Evolutionary conservation across 2,797 vertebrate species (phyloP), one percentile per base, ranked within the genome.

Genomic region (Pseudochaenichthys georgianus): DNA sequence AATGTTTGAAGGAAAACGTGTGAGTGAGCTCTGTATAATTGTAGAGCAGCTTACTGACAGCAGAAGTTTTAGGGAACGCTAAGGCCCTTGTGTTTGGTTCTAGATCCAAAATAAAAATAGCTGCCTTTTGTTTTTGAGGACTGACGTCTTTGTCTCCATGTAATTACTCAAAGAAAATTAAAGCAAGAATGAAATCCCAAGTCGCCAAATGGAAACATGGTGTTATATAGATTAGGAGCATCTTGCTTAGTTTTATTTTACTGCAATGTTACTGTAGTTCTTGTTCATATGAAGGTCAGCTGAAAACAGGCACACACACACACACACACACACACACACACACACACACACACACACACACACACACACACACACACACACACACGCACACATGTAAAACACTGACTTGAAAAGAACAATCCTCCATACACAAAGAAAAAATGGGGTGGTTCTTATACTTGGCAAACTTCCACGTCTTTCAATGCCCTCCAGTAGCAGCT

Each of bases 111-210:
- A 50, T n/a, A 41, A 64, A 80, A 84, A 65, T n/a, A 57, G 28
- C 64, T 54, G 11, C 28, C 50, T 42, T 10, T 58, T 77, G 38
- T 73, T 83, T 38, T 75, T 21, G 43, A 54, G 21, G 80, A 43
- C 17, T 23, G 51, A 47, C 31, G 28, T 68, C 42, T 75, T 84
- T 70, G 43, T 76, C 47, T 63, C 43, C 9, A 16, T 58, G 16
- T 75, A 74, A 80, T 77, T 71, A 75, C 67, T 66, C 19, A 60
- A 53, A 46, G 70, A 77, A 73, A 78, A 83, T 83, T 83, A 83
- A 81, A 65, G 16, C 6, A 67, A 77, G 64, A 75, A 71, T 64
- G 3, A 75, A 80, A 80, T 81, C 76, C 62, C 57, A 76, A 64
- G 64, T 75, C 9, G 70, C 42, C 15, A 9, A 81, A 82, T 54